Conservation (phyloP, 2,888 invertebrate genomes). For the Cybosia mesomella region DNA sequence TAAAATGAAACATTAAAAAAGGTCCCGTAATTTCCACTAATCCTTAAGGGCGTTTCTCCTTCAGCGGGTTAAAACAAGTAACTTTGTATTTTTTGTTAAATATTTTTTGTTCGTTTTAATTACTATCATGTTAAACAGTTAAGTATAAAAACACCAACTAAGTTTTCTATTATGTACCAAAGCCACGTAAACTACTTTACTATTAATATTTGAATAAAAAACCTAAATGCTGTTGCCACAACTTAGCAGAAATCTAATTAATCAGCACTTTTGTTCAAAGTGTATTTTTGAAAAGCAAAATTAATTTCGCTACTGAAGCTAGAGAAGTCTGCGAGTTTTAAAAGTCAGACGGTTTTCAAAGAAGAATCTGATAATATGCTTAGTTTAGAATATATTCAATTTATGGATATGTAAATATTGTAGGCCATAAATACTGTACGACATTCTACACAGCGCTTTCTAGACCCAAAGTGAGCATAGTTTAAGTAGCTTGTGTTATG, state of each 20-base stretch:
- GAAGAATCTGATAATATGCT: too few species aligned
- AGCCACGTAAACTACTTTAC: neutral
- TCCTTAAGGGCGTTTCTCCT: constrained; percentile 4
- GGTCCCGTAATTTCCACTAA: neutral
- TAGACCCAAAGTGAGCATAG: too few species aligned
- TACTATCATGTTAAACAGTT: neutral
- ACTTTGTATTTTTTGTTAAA: neutral
- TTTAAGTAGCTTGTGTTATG: too few species aligned
- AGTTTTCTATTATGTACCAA: neutral
- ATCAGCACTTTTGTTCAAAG: neutral
- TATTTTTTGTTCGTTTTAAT: too few species aligned
- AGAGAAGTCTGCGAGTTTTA: too few species aligned
- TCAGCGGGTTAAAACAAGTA: constrained; percentile 7
- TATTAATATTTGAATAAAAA: neutral
- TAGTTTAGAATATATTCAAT: too few species aligned
- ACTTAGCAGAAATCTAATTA: neutral
- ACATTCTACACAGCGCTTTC: too few species aligned
- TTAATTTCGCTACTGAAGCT: too few species aligned
- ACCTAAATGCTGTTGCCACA: neutral
- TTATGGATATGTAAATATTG: too few species aligned
- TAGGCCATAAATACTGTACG: too few species aligned
- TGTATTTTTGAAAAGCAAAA: too few species aligned
- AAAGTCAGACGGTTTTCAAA: too few species aligned
- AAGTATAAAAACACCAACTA: neutral
- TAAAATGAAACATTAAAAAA: constrained; percentile 1